Evolutionary conservation across 2,888 invertebrate genomes (phyloP), one percentile per base, ranked within the genome.

Genomic region (Anarsia innoxiella): DNA sequence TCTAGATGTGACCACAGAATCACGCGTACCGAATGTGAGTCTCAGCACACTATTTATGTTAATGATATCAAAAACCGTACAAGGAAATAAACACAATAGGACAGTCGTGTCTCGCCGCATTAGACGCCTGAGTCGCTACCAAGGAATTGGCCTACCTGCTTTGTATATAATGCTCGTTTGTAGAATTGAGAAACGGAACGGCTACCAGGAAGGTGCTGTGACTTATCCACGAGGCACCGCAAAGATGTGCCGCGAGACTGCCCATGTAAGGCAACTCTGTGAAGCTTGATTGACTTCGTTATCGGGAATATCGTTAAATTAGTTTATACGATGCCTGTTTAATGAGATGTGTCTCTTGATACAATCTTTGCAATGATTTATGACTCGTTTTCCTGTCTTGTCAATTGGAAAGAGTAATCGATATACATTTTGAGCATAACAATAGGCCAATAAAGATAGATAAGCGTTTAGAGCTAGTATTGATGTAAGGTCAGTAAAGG

Each of bases 61-160:
- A 79, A 78, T 78, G 74, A 72, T 78, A 74, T 73, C 74, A 75
- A 76, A 78, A 76, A 69, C 75, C 76, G 59, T 74, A 73, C 67
- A 76, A 77, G 78, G 77, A 77, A 76, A 77, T 76, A 75, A 77
- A 77, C 77, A 78, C 80, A 78, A 78, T 79, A 75, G 76, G 78
- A 75, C 79, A 76, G 75, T 77, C 71, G 71, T 73, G 76, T 77
- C 77, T 76, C 60, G 67, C 66, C 71, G 68, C 72, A 73, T 75
- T 76, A 75, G 76, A 76, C 69, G 73, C 68, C 66, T 63, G 63
- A 67, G 73, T 70, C 68, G 64, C 62, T 59, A 68, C 58, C 57
- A 59, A 70, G 70, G 73, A 73, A 74, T 77, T 77, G 77, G 68
- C 66, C 65, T 68, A 69, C 68, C 73, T 73, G 67, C 68, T 79